phyloP scores from a whole-genome alignment of 2,888 invertebrate species.

The Ecliptopera silaceata region DNA sequence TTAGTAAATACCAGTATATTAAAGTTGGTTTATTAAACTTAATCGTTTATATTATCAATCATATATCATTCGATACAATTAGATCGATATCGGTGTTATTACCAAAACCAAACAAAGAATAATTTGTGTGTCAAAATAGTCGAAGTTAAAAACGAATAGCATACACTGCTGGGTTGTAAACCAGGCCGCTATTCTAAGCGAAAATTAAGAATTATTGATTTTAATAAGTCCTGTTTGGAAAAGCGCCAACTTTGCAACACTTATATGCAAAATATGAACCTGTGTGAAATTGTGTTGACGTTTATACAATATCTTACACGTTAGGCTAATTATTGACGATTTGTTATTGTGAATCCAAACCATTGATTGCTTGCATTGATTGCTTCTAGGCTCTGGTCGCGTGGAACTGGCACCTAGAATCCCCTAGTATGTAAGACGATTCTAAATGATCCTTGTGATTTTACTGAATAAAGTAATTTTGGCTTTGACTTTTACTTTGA shows the following conservation, averaged over 20 bases:
- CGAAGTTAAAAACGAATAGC: not conserved
- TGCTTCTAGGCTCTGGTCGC: no score
- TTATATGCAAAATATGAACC: conserved; percentile 27
- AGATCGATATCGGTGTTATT: no score
- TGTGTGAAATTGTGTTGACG: conserved; percentile 23
- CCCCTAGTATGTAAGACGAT: no score
- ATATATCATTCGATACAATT: no score
- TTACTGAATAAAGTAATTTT: no score
- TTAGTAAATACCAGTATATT: no score
- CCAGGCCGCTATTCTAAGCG: conserved; percentile 9
- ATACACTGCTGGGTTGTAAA: not conserved
- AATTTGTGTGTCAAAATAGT: not conserved
- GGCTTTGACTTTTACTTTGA: no score
- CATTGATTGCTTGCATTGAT: not conserved
- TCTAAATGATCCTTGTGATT: no score
- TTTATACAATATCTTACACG: conserved; percentile 10
- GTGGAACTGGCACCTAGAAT: no score
- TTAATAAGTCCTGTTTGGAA: conserved; percentile 26
- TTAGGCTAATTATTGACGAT: conserved; percentile 10
- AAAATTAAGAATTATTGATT: conserved; percentile 28
- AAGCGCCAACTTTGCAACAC: conserved; percentile 22
- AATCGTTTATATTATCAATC: no score
- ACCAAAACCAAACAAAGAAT: no score
- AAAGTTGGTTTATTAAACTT: no score
- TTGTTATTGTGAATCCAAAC: not conserved